Base-by-base conservation (phyloP, 2,888 invertebrate genomes). In the Fragum sueziense region DNA sequence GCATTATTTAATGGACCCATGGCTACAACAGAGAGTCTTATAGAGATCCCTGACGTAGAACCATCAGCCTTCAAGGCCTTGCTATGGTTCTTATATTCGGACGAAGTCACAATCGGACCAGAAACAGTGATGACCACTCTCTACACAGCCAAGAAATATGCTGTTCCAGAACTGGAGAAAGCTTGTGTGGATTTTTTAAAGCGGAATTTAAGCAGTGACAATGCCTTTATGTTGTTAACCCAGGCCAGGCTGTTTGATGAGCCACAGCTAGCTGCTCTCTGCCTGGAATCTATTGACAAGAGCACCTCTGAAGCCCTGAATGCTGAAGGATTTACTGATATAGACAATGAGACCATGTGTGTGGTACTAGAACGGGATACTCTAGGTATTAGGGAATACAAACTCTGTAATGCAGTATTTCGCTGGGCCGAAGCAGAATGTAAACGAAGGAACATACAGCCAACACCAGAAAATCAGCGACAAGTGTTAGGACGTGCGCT, bases 91-190 rank as follows among this genome's bases (percentile, higher is more conserved):
- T 88, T 95, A 17, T 97, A 97, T 91, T 96, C 97, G 0, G 97
- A 97, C 93, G 96, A 97, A 91, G 96, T 97, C 17, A 95, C 96
- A 78, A 96, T 97, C 87, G 96, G 96, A 11, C 96, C 97, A 0
- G 97, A 97, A 90, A 96, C 96, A 90, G 97, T 97, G 1, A 97
- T 97, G 97, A 96, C 96, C 0, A 97, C 97, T 0, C 92, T 97
- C 69, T 97, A 97, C 88, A 96, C 97, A 0, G 97, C 97, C 7
- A 97, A 97, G 90, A 97, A 97, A 88, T 97, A 97, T 93, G 97
- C 96, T 1, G 96, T 97, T 0, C 96, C 96, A 0, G 96, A 96
- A 2, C 93, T 97, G 80, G 97, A 97, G 89, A 95, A 96, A 88
- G 96, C 96, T 78, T 97, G 97, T 93, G 97, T 97, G 0, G 96